Evolutionary conservation across 2,113 vertebrate genomes (phyloP).

Genomic region (Apistogramma diplotaenia): DNA sequence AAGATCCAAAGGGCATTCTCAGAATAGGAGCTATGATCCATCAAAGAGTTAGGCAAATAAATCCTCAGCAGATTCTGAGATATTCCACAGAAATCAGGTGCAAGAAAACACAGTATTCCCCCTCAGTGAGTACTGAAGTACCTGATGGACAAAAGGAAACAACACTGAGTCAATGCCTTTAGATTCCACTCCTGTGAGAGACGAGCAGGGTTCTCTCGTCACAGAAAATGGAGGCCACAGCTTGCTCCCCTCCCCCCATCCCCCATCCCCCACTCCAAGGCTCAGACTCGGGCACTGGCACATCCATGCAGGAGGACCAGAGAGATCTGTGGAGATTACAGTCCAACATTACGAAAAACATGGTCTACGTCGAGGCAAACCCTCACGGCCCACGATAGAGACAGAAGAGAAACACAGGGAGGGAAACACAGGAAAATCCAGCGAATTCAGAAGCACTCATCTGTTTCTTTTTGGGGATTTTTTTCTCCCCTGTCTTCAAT

Average conservation of each 20-base stretch:
- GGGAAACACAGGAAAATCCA: conserved; percentile 34
- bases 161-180: conserved; percentile 70
- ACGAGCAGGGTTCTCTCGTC: conserved; percentile 77
- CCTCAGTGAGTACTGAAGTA: conserved; percentile 53
- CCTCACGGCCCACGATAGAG: neutral
- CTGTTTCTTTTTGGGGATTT: neutral
- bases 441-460: conserved; percentile 11
- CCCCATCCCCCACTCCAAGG: conserved; percentile 76
- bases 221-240: conserved; percentile 82
- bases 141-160: conserved; percentile 71
- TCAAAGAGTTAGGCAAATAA: conserved; percentile 61
- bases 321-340: conserved; percentile 72
- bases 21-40: conserved; percentile 67
- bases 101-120: conserved; percentile 57
- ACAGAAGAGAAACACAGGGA: conserved; percentile 19
- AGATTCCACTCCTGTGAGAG: conserved; percentile 75
- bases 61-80: conserved; percentile 67
- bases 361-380: conserved; percentile 15
- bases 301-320: conserved; percentile 75
- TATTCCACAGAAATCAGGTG: conserved; percentile 62
- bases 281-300: conserved; percentile 74
- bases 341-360: conserved; percentile 52
- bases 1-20: conserved; percentile 64
- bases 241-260: conserved; percentile 76
- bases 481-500: neutral